Evolutionary conservation across 53 echinoderm and acorn worm genomes (phyloP).

Genomic region (Pentamera pediparva): DNA sequence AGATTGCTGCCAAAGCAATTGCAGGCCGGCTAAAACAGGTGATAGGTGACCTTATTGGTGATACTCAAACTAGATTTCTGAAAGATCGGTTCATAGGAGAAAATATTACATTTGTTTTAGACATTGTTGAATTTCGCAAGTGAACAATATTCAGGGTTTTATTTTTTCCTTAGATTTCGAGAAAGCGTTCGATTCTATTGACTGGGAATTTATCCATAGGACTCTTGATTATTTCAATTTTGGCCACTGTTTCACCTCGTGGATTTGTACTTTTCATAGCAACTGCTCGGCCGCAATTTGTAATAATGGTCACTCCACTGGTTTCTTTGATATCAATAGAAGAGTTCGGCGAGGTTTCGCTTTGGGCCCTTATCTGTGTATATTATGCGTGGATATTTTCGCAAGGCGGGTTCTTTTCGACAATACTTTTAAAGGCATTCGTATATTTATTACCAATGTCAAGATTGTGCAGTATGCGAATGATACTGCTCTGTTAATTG

Average conservation of each 20-base stretch:
- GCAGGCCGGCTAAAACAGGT: no score
- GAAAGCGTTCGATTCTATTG: constrained; percentile 37
- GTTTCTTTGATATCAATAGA: background rate
- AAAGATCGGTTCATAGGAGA: constrained; percentile 1
- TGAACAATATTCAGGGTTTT: constrained; percentile 4
- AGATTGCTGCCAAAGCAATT: no score
- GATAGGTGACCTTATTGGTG: no score
- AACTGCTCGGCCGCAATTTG: background rate
- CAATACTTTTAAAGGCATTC: no score
- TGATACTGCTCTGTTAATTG: no score
- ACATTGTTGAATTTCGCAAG: constrained; percentile 14
- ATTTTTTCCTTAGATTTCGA: constrained; percentile 36
- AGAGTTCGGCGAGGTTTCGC: background rate
- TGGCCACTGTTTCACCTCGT: background rate
- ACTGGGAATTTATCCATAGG: constrained; percentile 13
- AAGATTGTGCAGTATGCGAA: no score
- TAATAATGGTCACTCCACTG: constrained; percentile 7
- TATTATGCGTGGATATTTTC: no score
- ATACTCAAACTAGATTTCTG: background rate
- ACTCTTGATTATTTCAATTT: constrained; percentile 17
- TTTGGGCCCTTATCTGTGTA: background rate
- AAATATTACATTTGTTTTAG: constrained; percentile 22
- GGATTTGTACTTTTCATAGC: background rate
- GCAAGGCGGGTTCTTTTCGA: no score
- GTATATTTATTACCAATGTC: no score